phyloP scores from a whole-genome alignment of 2,113 vertebrate genomes.

The Galbula dea region DNA sequence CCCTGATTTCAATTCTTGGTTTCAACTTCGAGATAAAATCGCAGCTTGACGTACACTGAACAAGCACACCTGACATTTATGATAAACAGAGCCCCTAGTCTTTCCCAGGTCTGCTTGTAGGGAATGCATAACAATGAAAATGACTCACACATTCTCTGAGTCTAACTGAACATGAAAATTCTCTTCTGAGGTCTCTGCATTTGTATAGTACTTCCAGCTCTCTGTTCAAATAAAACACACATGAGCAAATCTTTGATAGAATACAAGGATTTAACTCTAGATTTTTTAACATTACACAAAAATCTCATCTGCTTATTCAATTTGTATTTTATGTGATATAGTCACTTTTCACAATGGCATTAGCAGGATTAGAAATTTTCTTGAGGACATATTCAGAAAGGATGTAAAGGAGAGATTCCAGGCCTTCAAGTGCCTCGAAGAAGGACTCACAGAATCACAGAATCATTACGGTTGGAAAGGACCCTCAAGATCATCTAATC shows the following conservation, averaged over 20 bases:
- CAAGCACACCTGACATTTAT: neutral
- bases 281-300: too few species aligned
- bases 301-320: neutral
- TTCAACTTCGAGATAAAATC: slow-evolving; percentile 20
- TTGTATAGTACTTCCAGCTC: neutral
- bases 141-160: neutral
- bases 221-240: neutral
- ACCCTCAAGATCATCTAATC: too few species aligned
- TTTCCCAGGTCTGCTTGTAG: neutral
- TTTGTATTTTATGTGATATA: neutral
- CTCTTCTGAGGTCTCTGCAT: neutral
- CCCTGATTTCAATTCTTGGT: neutral
- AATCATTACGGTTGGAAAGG: too few species aligned
- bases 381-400: neutral
- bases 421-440: neutral
- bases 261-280: neutral
- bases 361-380: neutral
- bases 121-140: neutral
- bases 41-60: neutral
- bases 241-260: neutral
- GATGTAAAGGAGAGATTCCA: neutral
- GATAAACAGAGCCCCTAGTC: neutral
- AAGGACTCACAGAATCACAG: too few species aligned
- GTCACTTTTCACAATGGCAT: neutral
- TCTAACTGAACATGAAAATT: neutral